phyloP scores from a whole-genome alignment of 2,797 vertebrate genomes.

The Cynopterus sphinx region DNA sequence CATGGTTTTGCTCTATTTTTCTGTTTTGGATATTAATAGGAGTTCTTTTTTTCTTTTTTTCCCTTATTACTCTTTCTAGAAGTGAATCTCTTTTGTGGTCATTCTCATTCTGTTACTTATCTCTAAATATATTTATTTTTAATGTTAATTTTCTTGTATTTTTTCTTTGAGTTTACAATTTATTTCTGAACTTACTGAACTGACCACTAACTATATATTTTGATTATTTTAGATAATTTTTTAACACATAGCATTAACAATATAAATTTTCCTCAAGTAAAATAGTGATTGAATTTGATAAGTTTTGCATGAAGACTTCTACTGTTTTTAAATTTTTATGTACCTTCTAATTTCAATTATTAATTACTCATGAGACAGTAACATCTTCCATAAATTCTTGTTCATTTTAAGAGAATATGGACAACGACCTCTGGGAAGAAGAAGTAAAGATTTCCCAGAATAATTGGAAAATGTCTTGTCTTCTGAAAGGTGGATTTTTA shows the following conservation, averaged over 20 bases:
- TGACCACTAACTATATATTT: not conserved
- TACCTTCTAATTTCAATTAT: not conserved
- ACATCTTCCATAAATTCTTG: not conserved
- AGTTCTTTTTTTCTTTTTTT: not conserved
- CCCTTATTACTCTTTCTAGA: not conserved
- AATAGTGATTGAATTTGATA: not conserved
- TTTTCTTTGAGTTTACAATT: not conserved
- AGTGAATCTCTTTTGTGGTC: not conserved
- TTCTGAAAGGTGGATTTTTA: not conserved
- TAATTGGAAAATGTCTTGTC: not conserved
- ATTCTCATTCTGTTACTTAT: not conserved
- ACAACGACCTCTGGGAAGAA: not conserved
- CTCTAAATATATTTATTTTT: not conserved
- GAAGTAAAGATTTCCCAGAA: not conserved
- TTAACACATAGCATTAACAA: not conserved
- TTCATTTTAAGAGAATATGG: not conserved
- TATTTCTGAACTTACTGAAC: not conserved
- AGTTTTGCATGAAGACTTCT: not conserved
- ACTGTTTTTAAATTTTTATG: not conserved
- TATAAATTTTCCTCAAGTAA: not conserved
- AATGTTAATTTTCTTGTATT: not conserved
- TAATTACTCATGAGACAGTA: not conserved
- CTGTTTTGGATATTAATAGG: not conserved
- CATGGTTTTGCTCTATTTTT: not conserved
- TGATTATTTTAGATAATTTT: not conserved